phyloP scores from a whole-genome alignment of 2,888 invertebrate genomes.

The Mystacides longicornis region DNA sequence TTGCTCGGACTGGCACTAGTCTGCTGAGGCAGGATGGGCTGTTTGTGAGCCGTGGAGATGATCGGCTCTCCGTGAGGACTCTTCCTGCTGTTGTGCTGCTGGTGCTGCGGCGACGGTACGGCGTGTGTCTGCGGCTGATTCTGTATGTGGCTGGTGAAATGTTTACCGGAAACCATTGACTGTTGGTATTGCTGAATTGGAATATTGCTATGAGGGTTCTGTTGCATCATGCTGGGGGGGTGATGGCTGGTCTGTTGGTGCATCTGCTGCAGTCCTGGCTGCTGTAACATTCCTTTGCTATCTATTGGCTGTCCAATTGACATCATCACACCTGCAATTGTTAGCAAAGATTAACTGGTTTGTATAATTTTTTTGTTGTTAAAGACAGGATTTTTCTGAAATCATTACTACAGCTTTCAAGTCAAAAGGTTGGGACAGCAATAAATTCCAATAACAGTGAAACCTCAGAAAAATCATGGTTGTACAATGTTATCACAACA shows the following conservation, averaged over 20 bases:
- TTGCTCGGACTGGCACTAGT: neutral
- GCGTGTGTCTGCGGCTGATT: neutral
- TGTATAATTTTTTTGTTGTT: too few relatives aligned
- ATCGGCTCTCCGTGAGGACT: neutral
- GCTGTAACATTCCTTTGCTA: slow-evolving; percentile 34
- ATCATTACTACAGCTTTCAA: too few relatives aligned
- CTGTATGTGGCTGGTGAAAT: too few relatives aligned
- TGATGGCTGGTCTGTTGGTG: slow-evolving; percentile 5
- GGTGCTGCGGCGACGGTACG: neutral
- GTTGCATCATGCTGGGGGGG: neutral
- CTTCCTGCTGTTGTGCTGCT: neutral
- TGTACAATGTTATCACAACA: too few relatives aligned
- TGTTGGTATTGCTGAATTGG: neutral
- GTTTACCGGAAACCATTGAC: neutral
- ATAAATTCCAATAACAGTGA: too few relatives aligned
- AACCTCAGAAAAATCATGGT: too few relatives aligned
- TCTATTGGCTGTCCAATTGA: slow-evolving; percentile 28
- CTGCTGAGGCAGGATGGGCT: neutral
- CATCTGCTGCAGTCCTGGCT: neutral
- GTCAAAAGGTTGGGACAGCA: too few relatives aligned
- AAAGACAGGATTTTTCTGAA: too few relatives aligned
- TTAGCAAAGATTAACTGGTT: neutral
- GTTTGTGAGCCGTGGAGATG: neutral
- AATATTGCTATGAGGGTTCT: neutral
- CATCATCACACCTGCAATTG: slow-evolving; percentile 16